Base-by-base conservation (phyloP, 2,888 invertebrate genomes). In the Pogonocherus hispidulus region DNA sequence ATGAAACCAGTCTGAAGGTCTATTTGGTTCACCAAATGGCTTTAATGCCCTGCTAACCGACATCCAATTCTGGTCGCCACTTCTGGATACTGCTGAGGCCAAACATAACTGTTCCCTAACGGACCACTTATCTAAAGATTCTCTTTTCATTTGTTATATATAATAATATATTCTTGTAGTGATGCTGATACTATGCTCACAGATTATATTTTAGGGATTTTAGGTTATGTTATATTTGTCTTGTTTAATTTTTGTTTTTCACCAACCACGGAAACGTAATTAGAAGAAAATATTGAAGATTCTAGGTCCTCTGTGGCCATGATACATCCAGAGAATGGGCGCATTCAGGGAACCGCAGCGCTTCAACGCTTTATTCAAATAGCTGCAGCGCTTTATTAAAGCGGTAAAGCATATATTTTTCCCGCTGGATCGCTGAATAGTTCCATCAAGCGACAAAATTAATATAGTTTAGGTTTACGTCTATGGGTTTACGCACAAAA, bases 51-150 rank as follows among this genome's bases (percentile, higher is more conserved):
- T 87, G 54, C 94, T 94, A 1, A 96, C 95, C 0, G 95, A 92
- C 88, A 94, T 92, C 96, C 96, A 96, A 85, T 97, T 95, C 83
- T 95, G 95, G 83, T 96, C 96, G 0, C 96, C 96, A 79, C 93
- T 94, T 80, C 93, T 88, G 44, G 92, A 87, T 8, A 97, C 94
- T 1, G 96, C 94, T 0, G 95, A 95, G 0, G 95, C 96, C 49
- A 97, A 85, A 78, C 94, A 94, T 73, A 97, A 84, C 83, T 94
- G 93, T 78, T 98, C 97, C 4, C 93, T 88, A 0, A 91, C 89
- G 35, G 94, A 93, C 97, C 97, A 98, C 47, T 91, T 91, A 79
- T 97, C 97, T 23, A 94, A 83, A 0, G 94, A 92, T 51, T 90
- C 89, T 3, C 93, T 87, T 84, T 92, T 94, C 75, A 88, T 87